Base-by-base conservation (phyloP, 2,888 invertebrate species). In the Halictus ligatus region DNA sequence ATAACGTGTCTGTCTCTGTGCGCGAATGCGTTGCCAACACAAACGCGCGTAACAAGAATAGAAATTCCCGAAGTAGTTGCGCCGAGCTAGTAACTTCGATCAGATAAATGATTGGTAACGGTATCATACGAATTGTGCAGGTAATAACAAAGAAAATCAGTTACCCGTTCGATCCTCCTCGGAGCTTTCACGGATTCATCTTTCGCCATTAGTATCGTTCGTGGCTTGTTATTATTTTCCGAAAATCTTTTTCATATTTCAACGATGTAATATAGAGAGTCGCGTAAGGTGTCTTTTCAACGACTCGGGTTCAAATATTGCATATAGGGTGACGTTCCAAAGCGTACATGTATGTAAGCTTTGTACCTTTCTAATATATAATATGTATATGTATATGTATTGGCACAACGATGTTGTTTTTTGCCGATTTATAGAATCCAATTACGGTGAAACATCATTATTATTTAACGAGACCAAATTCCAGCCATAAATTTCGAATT, bases 1-100 rank as follows among this genome's bases (percentile, higher is more conserved):
- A 87, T 85, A 84, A 74, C 75, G 60, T 50, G 29, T 15, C 71
- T 46, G 29, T 46, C n/a, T 2, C n/a, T n/a, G n/a, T n/a, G 75
- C 50, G 46, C 54, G 35, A 58, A 40, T 71, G 50, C 1, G 50
- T 75, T 75, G 64, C 54, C 46, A 64, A 43, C 43, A n/a, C 60
- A 29, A 71, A 60, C 3, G 60, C 60, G 25, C 78, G 46, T 67
- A 67, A 74, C 77, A 79, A 84, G 78, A 46, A 40, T 72, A 83
- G 80, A 78, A 67, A 78, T 73, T 71, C 60, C 60, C 13, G 21
- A 50, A 29, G 43, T n/a, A 35, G 35, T 48, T 64, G 46, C 50
- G 40, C 46, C 48, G 75, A 74, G 58, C 29, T 73, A 13, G 35
- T 48, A 46, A 21, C 46, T 72, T 35, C 58, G 10, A 58, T 60